phyloP scores from a whole-genome alignment of 2,888 invertebrate genomes.

The Lasioglossum morio region DNA sequence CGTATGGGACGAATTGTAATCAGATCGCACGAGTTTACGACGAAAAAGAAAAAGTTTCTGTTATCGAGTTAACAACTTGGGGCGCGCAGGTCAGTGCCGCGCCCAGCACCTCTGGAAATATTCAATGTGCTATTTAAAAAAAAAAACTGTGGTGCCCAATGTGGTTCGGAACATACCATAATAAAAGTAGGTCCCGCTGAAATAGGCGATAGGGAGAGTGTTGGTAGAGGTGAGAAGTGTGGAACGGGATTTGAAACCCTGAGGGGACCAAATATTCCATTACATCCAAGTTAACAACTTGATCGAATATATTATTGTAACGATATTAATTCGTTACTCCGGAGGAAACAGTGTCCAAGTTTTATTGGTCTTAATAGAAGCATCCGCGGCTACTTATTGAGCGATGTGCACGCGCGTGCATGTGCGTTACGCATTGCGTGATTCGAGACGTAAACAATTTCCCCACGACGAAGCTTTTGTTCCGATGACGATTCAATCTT shows the following conservation, averaged over 20 bases:
- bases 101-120: no score
- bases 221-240: no score
- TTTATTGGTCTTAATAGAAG: slow-evolving; percentile 49
- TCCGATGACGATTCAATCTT: background rate
- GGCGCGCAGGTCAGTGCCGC: no score
- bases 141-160: no score
- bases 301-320: background rate
- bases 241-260: no score
- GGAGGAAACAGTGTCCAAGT: slow-evolving; percentile 43
- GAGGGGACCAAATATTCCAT: no score
- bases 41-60: background rate
- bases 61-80: no score
- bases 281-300: background rate
- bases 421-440: background rate
- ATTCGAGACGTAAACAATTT: background rate
- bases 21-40: background rate
- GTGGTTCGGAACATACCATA: no score
- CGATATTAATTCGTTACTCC: slow-evolving; percentile 1
- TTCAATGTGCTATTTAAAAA: no score
- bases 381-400: slow-evolving; percentile 30
- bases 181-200: no score
- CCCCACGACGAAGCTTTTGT: background rate
- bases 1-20: background rate
- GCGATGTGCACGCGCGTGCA: background rate
- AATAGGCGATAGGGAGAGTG: no score